These are phyloP conservation scores for Lepus timidus DNA, from an alignment of 2,113 vertebrate species.

Conservation along the genomic window DNA sequence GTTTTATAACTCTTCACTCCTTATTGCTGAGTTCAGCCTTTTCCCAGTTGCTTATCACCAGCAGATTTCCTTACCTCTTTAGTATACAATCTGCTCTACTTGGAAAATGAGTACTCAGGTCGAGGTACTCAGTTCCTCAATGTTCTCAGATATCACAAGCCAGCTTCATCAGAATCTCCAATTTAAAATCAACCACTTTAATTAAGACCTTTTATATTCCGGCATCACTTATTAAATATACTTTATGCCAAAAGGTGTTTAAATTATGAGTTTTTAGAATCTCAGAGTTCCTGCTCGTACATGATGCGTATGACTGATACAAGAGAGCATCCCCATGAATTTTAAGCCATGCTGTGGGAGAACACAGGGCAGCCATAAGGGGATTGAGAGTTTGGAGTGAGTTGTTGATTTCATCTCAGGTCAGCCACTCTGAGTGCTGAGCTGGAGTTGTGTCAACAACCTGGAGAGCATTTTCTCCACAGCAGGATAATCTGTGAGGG, in stretches of 20 bases:
- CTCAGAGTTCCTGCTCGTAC: neutral
- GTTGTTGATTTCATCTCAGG: neutral
- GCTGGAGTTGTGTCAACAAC: neutral
- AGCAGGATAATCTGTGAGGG: neutral
- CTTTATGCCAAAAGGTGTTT: neutral
- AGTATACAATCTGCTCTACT: neutral
- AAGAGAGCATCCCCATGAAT: neutral
- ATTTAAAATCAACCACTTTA: neutral
- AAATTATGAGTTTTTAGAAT: neutral
- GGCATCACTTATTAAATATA: neutral
- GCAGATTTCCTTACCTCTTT: neutral
- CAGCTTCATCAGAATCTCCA: neutral
- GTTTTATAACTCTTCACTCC: neutral
- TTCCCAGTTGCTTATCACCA: neutral
- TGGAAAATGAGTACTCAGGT: neutral
- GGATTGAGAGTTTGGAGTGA: neutral
- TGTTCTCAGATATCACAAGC: neutral
- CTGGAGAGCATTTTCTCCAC: neutral
- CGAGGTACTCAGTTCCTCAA: fast-evolving
- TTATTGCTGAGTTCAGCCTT: neutral
- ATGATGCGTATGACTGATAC: neutral
- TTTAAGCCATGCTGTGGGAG: neutral
- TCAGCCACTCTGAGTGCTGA: neutral
- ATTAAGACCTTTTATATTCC: neutral
- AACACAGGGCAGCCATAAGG: fast-evolving